phyloP scores from a whole-genome alignment of 2,888 invertebrate genomes.

The Cheilosia soror region DNA sequence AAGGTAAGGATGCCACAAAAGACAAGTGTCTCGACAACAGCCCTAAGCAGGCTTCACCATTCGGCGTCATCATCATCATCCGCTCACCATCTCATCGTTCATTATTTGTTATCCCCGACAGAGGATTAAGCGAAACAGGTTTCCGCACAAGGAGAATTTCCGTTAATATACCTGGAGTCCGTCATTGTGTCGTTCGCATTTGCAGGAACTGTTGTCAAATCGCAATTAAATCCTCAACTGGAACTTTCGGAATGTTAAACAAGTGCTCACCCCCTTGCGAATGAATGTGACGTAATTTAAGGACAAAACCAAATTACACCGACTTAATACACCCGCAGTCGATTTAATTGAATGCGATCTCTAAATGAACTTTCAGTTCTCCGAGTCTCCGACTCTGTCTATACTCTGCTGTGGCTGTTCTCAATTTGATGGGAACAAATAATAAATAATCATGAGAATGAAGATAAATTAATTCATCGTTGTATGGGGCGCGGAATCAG shows the following conservation, averaged over 20 bases:
- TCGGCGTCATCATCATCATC: constrained; percentile 7
- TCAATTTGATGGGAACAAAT: constrained; percentile 45
- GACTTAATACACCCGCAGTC: constrained; percentile 57
- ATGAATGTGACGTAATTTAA: constrained; percentile 39
- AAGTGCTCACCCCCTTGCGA: neutral
- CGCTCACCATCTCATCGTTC: constrained; percentile 42
- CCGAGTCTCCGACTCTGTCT: constrained; percentile 5
- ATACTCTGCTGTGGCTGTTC: neutral
- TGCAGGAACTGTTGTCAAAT: constrained; percentile 43
- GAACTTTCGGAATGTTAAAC: constrained; percentile 43
- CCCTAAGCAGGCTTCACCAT: neutral
- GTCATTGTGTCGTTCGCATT: constrained; percentile 21
- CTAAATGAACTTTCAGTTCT: constrained; percentile 30
- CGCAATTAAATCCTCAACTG: constrained; percentile 54
- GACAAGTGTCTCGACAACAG: constrained; percentile 52
- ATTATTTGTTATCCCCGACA: constrained; percentile 48
- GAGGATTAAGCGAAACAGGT: constrained; percentile 64
- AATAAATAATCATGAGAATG: constrained; percentile 64
- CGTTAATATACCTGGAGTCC: constrained; percentile 5
- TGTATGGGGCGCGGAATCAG: neutral
- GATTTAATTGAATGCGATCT: constrained; percentile 66
- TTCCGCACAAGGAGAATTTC: constrained; percentile 34
- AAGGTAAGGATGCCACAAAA: constrained; percentile 52
- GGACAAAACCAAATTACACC: constrained; percentile 19
- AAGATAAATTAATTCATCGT: constrained; percentile 58